phyloP scores from a whole-genome alignment of 2,888 invertebrate genomes.

The Itoplectis maculator region DNA sequence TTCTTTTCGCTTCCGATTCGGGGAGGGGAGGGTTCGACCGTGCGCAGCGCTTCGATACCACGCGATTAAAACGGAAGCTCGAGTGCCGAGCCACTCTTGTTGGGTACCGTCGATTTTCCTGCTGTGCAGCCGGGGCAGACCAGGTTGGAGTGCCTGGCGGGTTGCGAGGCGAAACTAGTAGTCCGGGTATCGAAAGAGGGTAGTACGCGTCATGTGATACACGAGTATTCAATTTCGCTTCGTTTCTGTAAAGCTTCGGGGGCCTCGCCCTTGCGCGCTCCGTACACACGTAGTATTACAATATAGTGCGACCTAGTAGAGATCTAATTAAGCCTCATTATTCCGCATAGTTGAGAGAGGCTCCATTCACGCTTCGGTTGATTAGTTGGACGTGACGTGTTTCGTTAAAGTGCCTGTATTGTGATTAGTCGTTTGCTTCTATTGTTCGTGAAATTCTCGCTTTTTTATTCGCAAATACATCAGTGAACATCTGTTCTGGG shows the following conservation, averaged over 20 bases:
- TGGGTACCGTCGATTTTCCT: not conserved
- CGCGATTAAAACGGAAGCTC: conserved; percentile 52
- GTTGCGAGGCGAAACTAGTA: conserved; percentile 10
- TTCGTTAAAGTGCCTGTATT: conserved; percentile 15
- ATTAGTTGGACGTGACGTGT: conserved; percentile 29
- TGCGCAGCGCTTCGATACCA: conserved; percentile 14
- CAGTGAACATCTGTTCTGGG: no score
- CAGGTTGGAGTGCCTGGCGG: conserved; percentile 1
- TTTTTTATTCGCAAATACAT: not conserved
- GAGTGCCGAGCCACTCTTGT: conserved; percentile 24
- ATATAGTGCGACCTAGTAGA: not conserved
- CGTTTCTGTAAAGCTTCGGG: not conserved
- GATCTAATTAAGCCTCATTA: conserved; percentile 40
- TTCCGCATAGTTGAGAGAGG: conserved; percentile 20
- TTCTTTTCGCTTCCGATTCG: conserved; percentile 47
- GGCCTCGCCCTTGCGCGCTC: not conserved
- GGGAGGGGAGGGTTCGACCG: conserved; percentile 13
- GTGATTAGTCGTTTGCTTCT: conserved; percentile 29
- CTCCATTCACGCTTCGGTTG: conserved; percentile 17
- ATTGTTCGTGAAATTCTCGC: not conserved
- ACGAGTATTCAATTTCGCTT: conserved; percentile 49
- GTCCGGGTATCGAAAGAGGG: not conserved
- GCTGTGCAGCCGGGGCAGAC: not conserved
- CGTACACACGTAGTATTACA: conserved; percentile 14
- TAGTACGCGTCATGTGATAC: conserved; percentile 31